These are phyloP conservation scores for Ochotona curzoniae DNA, from an alignment of 2,113 vertebrate genomes.

Conservation along the genomic window DNA sequence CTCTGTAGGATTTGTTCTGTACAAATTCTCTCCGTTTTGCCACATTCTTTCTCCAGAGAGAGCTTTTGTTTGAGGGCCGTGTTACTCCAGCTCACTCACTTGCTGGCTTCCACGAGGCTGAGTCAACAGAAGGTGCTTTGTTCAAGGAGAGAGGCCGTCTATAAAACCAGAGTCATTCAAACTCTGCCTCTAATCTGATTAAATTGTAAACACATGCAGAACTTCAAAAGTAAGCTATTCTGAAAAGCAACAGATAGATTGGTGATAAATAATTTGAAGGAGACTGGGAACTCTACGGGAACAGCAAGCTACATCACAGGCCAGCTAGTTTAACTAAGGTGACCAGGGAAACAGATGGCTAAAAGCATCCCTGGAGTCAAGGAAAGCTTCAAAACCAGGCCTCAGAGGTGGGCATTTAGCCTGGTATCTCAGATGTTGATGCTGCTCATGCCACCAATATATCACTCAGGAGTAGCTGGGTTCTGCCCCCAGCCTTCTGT, in stretches of 20 bases:
- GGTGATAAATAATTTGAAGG: conserved; percentile 2
- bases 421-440: not conserved
- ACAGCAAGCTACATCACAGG: not conserved
- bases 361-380: not conserved
- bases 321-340: not conserved
- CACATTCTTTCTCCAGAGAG: not conserved
- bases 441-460: too few relatives aligned
- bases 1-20: too few relatives aligned
- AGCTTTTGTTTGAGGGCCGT: not conserved
- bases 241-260: conserved; percentile 3
- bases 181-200: not conserved
- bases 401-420: too few relatives aligned
- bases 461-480: too few relatives aligned
- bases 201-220: not conserved
- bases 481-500: too few relatives aligned
- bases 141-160: not conserved
- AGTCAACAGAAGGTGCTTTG: not conserved
- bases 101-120: conserved; percentile 8
- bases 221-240: not conserved
- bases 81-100: not conserved
- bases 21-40: not conserved
- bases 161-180: not conserved
- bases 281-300: not conserved
- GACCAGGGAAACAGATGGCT: not conserved
- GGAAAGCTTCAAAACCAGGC: not conserved